Percentiles rank a stretch among this genome's conserved stretches.
These are phyloP conservation scores for Miichthys miiuy DNA, from an alignment of 2,797 vertebrate genomes.

Conservation along the genomic window DNA sequence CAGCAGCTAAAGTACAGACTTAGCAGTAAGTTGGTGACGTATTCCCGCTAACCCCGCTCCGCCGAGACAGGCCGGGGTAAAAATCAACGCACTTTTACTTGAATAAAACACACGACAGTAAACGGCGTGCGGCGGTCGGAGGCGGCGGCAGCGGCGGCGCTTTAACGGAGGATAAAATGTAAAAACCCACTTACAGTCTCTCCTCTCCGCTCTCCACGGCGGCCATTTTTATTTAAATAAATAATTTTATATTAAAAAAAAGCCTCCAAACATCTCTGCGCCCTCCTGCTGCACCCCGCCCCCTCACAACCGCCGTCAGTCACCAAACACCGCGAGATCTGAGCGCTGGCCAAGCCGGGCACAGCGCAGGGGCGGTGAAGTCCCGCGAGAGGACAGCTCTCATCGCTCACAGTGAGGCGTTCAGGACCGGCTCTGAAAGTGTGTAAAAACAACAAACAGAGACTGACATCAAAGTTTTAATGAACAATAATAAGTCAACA, in stretches of 20 bases:
- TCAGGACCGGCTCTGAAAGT: constrained; percentile 1
- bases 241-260: constrained; percentile 89
- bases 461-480: neutral
- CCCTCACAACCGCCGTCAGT: constrained; percentile 78
- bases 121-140: constrained; percentile 49
- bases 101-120: constrained; percentile 78
- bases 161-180: constrained; percentile 71
- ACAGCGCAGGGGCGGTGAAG: constrained; percentile 30
- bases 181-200: constrained; percentile 88
- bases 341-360: neutral
- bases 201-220: constrained; percentile 92
- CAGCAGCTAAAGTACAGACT: constrained; percentile 73
- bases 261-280: constrained; percentile 87
- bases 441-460: neutral
- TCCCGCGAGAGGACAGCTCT: constrained; percentile 63
- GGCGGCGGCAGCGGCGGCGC: constrained; percentile 44
- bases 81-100: constrained; percentile 79
- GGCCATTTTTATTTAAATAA: constrained; percentile 94
- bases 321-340: constrained; percentile 70
- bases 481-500: neutral
- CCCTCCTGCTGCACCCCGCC: constrained; percentile 82
- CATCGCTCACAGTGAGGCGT: constrained; percentile 15
- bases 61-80: constrained; percentile 77
- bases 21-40: constrained; percentile 85
- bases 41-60: constrained; percentile 84